These are phyloP conservation scores for Alosa sapidissima DNA, from an alignment of 2,797 vertebrate genomes.

Conservation along the genomic window DNA sequence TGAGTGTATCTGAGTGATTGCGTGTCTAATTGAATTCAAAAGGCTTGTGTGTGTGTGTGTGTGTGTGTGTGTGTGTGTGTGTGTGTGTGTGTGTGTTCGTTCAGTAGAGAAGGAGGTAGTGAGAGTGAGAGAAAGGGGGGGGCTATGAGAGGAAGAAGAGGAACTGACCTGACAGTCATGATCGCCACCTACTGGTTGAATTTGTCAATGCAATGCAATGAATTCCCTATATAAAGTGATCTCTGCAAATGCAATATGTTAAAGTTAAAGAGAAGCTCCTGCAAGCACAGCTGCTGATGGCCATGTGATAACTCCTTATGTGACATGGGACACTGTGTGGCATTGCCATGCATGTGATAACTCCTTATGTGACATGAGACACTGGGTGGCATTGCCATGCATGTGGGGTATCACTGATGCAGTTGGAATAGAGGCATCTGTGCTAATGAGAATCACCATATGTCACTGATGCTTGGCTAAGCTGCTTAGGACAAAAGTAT, in stretches of 20 bases:
- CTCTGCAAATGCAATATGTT: no score
- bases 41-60: background rate
- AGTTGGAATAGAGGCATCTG: background rate
- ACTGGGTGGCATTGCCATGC: no score
- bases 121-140: background rate
- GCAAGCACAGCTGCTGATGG: no score
- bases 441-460: background rate
- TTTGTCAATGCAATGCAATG: background rate
- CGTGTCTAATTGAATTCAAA: background rate
- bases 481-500: background rate
- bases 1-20: background rate
- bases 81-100: constrained; percentile 18
- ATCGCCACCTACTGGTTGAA: background rate
- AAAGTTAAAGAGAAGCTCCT: no score
- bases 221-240: background rate
- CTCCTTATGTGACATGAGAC: no score
- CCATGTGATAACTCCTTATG: no score
- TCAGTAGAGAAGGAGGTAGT: background rate
- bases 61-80: no score
- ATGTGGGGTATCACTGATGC: no score
- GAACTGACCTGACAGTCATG: background rate
- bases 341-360: no score
- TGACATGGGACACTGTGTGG: no score
- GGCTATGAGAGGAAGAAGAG: background rate
- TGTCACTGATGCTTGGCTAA: background rate